Evolutionary conservation across 2,113 vertebrate genomes (phyloP).

Genomic region (Crotalus tigris): DNA sequence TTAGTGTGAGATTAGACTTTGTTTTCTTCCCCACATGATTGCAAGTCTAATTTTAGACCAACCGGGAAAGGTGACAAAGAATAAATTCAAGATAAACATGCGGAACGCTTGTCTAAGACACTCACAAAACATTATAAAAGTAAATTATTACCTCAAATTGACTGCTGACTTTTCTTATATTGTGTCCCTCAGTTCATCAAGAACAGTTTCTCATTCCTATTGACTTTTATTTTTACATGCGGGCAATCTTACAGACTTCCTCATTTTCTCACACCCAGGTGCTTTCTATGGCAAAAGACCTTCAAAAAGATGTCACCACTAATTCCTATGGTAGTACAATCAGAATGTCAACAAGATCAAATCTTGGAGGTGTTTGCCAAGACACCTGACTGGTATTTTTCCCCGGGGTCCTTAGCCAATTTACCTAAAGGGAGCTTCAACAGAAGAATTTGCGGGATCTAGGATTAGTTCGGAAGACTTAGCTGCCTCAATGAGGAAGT

Average conservation of each 20-base stretch:
- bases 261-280: not conserved
- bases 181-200: not conserved
- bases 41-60: not conserved
- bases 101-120: not conserved
- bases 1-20: not conserved
- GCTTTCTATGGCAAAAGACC: not conserved
- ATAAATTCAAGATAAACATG: not conserved
- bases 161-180: not conserved
- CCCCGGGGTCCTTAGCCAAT: not conserved
- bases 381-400: not conserved
- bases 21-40: not conserved
- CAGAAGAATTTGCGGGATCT: not conserved
- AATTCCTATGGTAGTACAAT: not conserved
- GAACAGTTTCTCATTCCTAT: not conserved
- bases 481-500: not conserved
- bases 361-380: not conserved
- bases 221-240: not conserved
- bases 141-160: not conserved
- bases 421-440: not conserved
- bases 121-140: not conserved
- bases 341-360: not conserved
- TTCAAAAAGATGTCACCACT: not conserved
- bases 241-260: not conserved
- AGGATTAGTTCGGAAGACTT: not conserved
- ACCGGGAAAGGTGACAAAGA: not conserved